Evolutionary conservation across 2,888 invertebrate species (phyloP), one percentile per base, ranked within the genome.

Genomic region (Pollenia griseotomentosa): DNA sequence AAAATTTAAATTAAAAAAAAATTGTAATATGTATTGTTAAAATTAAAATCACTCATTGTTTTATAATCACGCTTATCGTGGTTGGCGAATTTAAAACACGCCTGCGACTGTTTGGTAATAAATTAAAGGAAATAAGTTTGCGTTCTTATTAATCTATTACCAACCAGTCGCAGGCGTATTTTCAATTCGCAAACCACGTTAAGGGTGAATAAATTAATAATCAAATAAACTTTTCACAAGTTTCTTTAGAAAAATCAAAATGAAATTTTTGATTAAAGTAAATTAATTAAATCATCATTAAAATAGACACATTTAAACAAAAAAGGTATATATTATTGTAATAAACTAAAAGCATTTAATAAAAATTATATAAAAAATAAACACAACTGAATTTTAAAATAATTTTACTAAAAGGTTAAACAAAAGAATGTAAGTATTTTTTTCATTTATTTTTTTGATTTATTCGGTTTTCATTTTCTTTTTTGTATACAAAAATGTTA

Each of bases 341-440:
- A 83, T 44, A 80, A 70, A 86, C 79, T 44, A 80, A 70, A 83
- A 87, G 75, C 81, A 88, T 87, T 86, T 75, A 82, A 82, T 81
- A 78, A 82, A 81, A 73, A 33, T 33, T 53, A 78, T 51, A 42
- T 11, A 61, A 40, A 42, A 71, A 53, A 40, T 42, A 51, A 42
- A 68, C 12, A 48, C 23, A 59, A 59, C 3, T 10, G 23, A 33
- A 55, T 23, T 55, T 16, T 1, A 65, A 44, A 3, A 42, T 23
- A 23, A 33, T 73, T 46, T 3, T 12, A 42, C 9, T 10, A 23
- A 48, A 14, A n/a, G 23, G 14, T 19, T 53, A n/a, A 42, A 44
- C 5, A 57, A 23, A 42, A 42, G 0, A 53, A 23, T 9, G 74
- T 73, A 65, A 70, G 79, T 79, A 68, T 44, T 57, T 5, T 19